A percentile compares a stretch with the other conserved stretches of the same genome.
Evolutionary conservation across 1,140 invertebrate species (phyloP).

Genomic region (Littorina saxatilis): DNA sequence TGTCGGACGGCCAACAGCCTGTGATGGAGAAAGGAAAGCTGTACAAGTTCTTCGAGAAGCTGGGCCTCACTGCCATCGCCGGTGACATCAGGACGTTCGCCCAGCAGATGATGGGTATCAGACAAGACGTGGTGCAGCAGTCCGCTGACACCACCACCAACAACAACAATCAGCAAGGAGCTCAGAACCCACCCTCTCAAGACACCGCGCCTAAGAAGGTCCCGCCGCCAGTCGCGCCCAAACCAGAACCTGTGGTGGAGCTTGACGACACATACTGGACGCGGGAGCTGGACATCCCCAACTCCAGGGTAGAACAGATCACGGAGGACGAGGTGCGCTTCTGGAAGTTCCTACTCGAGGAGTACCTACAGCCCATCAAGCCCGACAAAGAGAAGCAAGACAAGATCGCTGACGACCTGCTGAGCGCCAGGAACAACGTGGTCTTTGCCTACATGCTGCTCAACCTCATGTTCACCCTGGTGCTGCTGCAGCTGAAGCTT

Average conservation of each 20-base stretch:
- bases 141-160: not conserved
- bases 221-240: not conserved
- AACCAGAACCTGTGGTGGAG: slow-evolving; percentile 4
- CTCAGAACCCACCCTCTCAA: not conserved
- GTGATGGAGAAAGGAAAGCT: slow-evolving; percentile 62
- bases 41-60: slow-evolving; percentile 51
- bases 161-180: not conserved
- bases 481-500: slow-evolving; percentile 86
- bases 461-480: slow-evolving; percentile 97
- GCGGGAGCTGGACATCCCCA: not conserved
- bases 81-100: slow-evolving; percentile 45
- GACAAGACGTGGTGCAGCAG: not conserved
- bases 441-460: slow-evolving; percentile 98
- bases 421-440: slow-evolving; percentile 90
- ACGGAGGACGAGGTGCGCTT: slow-evolving; percentile 86
- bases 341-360: slow-evolving; percentile 94
- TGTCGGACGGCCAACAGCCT: slow-evolving; percentile 54
- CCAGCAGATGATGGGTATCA: slow-evolving; percentile 79
- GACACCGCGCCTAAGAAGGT: not conserved
- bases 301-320: slow-evolving; percentile 3
- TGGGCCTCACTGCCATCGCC: slow-evolving; percentile 29
- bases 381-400: slow-evolving; percentile 93
- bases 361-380: slow-evolving; percentile 95
- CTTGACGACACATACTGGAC: slow-evolving; percentile 1
- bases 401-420: slow-evolving; percentile 86